A percentile compares a stretch with the other conserved stretches of the same genome.
Evolutionary conservation across 2,113 vertebrate genomes (phyloP).

Genomic region (Dunckerocampus dactyliophorus): DNA sequence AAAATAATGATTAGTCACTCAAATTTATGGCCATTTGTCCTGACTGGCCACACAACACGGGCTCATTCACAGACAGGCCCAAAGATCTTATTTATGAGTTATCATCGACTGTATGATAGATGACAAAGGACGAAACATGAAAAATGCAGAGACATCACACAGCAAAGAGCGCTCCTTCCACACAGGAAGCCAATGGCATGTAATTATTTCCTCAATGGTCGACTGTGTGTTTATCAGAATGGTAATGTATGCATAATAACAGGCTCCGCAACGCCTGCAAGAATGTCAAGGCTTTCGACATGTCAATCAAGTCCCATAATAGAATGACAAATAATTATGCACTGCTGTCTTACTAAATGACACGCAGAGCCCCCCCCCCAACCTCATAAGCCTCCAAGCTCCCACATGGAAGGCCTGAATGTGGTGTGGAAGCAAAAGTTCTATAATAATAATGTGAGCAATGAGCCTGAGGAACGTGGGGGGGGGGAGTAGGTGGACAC

Average conservation of each 20-base stretch:
- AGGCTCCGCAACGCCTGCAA: slow-evolving; percentile 82
- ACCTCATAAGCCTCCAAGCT: background rate
- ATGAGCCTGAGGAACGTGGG: too few relatives aligned
- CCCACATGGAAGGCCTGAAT: background rate
- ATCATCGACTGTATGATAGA: background rate
- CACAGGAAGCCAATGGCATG: slow-evolving; percentile 86
- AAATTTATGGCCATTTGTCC: too few relatives aligned
- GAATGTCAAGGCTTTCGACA: slow-evolving; percentile 88
- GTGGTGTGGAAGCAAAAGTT: slow-evolving; percentile 1
- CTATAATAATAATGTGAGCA: too few relatives aligned
- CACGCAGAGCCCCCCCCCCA: slow-evolving; percentile 67
- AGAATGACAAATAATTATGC: slow-evolving; percentile 87
- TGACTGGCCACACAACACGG: background rate
- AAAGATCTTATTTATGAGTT: slow-evolving; percentile 51
- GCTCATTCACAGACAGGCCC: slow-evolving; percentile 48
- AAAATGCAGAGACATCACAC: slow-evolving; percentile 19
- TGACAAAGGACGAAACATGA: too few relatives aligned
- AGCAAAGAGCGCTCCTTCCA: slow-evolving; percentile 65
- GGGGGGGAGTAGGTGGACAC: too few relatives aligned
- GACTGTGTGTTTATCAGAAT: slow-evolving; percentile 97
- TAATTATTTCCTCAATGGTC: slow-evolving; percentile 93
- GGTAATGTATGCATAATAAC: slow-evolving; percentile 99
- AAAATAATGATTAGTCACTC: background rate
- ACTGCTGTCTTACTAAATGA: slow-evolving; percentile 77
- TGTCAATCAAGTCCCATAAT: slow-evolving; percentile 91